Evolutionary conservation across 2,888 invertebrate species (phyloP), one percentile per base, ranked within the genome.

Genomic region (Ypsolopha scabrella): DNA sequence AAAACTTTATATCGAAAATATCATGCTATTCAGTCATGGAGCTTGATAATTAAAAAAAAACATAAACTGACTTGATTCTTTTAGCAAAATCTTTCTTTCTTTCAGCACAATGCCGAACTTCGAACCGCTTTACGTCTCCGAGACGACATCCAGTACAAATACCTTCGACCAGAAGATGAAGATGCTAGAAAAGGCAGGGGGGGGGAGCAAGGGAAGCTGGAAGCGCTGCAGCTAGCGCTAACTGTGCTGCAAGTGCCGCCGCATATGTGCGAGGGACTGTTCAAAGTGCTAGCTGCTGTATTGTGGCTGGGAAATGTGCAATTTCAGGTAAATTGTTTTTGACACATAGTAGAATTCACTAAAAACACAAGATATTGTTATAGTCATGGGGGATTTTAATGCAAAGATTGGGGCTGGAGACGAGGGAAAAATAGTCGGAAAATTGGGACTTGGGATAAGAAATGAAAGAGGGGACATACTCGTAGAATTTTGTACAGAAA

Each of bases 281-380:
- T 96, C 69, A 92, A 94, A 68, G 94, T 95, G 7, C 77, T 97
- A 34, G 93, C 95, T 10, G 95, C 96, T 1, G 95, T 97, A 58
- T 80, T 97, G 51, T 96, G 96, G 96, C 88, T 97, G 38, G 96
- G 97, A 36, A 97, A 96, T 75, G 87, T 96, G 57, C 90, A 89
- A 60, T 96, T 96, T 70, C 90, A 92, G 85, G 90, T 90, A 51
- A 49, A 3, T 24, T 2, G 24, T 24, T 51, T 46, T 14, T n/a
- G 41, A 13, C 9, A 3, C 8, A 36, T 37, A n/a, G n/a, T 46
- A 36, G n/a, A n/a, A n/a, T n/a, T n/a, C n/a, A n/a, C n/a, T n/a
- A n/a, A n/a, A n/a, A n/a, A n/a, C n/a, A n/a, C n/a, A n/a, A n/a
- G n/a, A n/a, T n/a, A n/a, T n/a, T n/a, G n/a, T n/a, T n/a, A n/a